These are phyloP conservation scores for Hermatobates lingyangjiaoensis DNA, from an alignment of 1,140 invertebrate species.

Conservation along the genomic window DNA sequence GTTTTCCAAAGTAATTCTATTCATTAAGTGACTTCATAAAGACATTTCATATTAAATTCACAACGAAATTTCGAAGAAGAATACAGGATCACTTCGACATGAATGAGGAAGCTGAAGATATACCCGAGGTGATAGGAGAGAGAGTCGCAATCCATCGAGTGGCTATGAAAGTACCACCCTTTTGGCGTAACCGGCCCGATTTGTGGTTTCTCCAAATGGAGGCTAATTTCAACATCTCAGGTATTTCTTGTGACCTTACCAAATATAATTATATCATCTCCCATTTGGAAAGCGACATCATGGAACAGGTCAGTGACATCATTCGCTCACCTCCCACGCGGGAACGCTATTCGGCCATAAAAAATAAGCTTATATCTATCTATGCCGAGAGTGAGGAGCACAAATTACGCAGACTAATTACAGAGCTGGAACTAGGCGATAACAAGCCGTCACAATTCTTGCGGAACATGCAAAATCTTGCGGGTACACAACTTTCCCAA, in stretches of 20 bases:
- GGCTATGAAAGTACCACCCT: slow-evolving; percentile 10
- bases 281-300: slow-evolving; percentile 6
- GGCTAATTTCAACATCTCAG: slow-evolving; percentile 12
- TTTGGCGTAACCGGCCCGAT: slow-evolving; percentile 16
- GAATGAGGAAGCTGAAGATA: too few relatives aligned
- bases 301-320: slow-evolving; percentile 8
- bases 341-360: slow-evolving; percentile 16
- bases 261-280: slow-evolving; percentile 16
- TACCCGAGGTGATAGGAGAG: too few relatives aligned
- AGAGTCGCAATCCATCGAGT: too few relatives aligned
- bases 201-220: slow-evolving; percentile 22
- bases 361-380: slow-evolving; percentile 18
- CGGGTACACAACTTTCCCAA: slow-evolving; percentile 12
- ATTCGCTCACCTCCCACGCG: slow-evolving; percentile 4
- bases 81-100: too few relatives aligned
- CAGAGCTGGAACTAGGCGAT: slow-evolving; percentile 15
- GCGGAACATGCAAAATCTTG: slow-evolving; percentile 16
- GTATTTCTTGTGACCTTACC: slow-evolving; percentile 16
- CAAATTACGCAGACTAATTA: slow-evolving; percentile 14
- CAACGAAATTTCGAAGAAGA: too few relatives aligned
- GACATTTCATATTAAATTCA: too few relatives aligned
- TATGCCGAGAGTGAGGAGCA: slow-evolving; percentile 15
- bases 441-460: slow-evolving; percentile 20
- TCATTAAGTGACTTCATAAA: too few relatives aligned
- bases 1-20: too few relatives aligned